A percentile compares a stretch with the other conserved stretches of the same genome.
Evolutionary conservation across 2,797 vertebrate species (phyloP).

Genomic region (Cyclopterus lumpus): DNA sequence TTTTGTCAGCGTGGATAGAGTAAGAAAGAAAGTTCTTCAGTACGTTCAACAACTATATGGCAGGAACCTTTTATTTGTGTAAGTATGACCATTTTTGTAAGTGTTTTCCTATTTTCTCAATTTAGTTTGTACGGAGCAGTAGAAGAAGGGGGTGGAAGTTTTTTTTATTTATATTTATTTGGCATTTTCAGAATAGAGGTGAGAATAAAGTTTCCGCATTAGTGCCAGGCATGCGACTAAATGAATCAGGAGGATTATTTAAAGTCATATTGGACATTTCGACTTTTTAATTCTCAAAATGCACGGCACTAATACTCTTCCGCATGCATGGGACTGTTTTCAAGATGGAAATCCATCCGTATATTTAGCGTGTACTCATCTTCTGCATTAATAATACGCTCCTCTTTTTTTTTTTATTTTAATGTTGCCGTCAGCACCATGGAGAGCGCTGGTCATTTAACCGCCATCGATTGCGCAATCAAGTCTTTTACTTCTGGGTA

Average conservation of each 20-base stretch:
- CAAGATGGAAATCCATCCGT: neutral
- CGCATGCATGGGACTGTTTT: neutral
- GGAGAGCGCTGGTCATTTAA: conserved; percentile 50
- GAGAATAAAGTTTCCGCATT: neutral
- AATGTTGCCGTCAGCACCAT: conserved; percentile 51
- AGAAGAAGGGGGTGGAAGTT: neutral
- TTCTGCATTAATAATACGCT: neutral
- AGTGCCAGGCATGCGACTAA: too few species aligned
- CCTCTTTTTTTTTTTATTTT: too few species aligned
- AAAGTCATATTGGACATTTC: neutral
- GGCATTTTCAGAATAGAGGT: neutral
- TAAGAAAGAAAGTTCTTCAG: neutral
- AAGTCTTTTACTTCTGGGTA: conserved; percentile 6
- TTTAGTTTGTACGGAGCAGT: neutral
- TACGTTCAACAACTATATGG: neutral
- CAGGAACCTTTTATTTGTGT: neutral
- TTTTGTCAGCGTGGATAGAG: too few species aligned
- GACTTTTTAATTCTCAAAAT: neutral
- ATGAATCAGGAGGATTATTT: too few species aligned
- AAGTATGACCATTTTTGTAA: neutral
- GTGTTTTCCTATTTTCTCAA: neutral
- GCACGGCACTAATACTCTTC: neutral
- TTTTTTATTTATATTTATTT: neutral
- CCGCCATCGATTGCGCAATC: neutral
- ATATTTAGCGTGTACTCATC: neutral